Percentiles rank a stretch among this genome's conserved stretches.
These are phyloP conservation scores for Zygaena filipendulae DNA, from an alignment of 2,888 invertebrate species.

Conservation along the genomic window DNA sequence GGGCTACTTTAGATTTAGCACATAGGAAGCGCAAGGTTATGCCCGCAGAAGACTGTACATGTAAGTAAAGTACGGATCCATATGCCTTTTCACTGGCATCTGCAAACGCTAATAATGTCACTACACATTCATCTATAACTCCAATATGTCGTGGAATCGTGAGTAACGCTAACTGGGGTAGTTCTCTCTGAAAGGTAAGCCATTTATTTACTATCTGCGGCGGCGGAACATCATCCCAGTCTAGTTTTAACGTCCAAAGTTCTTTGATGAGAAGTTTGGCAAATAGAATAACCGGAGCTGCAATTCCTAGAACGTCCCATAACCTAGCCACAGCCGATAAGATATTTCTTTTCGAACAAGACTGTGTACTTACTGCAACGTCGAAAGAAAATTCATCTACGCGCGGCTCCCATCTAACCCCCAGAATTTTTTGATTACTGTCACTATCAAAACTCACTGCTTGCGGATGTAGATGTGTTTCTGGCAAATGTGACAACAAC, in stretches of 20 bases:
- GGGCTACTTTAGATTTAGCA: constrained; percentile 10
- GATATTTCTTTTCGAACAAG: constrained; percentile 9
- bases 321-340: constrained; percentile 9
- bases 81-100: constrained; percentile 9
- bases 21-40: constrained; percentile 4
- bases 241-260: constrained; percentile 7
- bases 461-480: constrained; percentile 4
- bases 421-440: constrained; percentile 10
- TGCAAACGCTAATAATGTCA: constrained; percentile 5
- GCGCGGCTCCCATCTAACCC: constrained; percentile 8
- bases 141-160: too few species aligned
- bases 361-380: neutral
- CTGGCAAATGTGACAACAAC: constrained; percentile 8
- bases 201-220: constrained; percentile 3
- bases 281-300: constrained; percentile 8
- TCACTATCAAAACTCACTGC: constrained; percentile 6
- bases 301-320: constrained; percentile 9
- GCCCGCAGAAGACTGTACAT: constrained; percentile 5
- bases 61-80: constrained; percentile 7
- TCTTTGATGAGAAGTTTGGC: constrained; percentile 4
- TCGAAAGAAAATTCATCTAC: constrained; percentile 7
- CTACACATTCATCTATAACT: constrained; percentile 2
- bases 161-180: constrained; percentile 4
- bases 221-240: constrained; percentile 9
- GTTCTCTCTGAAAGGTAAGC: constrained; percentile 4